A percentile compares a stretch with the other conserved stretches of the same genome.
Conservation (phyloP, 2,113 vertebrate genomes). For the Bettongia penicillata region DNA sequence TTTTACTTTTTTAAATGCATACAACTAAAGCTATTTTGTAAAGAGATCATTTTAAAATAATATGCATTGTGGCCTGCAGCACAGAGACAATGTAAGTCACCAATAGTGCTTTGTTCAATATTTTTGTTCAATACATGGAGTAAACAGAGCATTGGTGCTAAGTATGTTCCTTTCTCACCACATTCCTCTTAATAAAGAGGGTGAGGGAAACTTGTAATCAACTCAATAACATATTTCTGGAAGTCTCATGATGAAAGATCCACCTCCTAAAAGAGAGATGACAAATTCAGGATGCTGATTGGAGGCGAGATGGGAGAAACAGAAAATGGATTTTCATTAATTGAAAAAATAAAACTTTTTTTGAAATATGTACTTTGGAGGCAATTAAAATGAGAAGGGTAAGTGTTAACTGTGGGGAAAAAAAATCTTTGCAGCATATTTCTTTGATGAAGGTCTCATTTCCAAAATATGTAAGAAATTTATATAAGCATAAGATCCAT, state of each 20-base stretch:
- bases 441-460: not conserved
- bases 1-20: not conserved
- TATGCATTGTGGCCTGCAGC: slow-evolving; percentile 12
- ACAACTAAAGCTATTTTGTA: slow-evolving; percentile 1
- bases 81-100: not conserved
- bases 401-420: not conserved
- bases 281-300: not conserved
- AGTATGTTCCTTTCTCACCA: not conserved
- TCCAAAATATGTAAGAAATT: not conserved
- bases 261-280: not conserved
- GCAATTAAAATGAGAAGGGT: not conserved
- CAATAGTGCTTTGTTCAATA: not conserved
- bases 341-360: not conserved
- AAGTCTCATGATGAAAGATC: not conserved
- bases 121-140: not conserved
- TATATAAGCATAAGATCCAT: not conserved
- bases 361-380: not conserved
- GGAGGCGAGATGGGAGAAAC: not conserved
- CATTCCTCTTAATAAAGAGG: not conserved
- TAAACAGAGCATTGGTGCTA: not conserved
- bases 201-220: not conserved
- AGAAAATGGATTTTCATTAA: not conserved
- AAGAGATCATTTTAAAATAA: slow-evolving; percentile 47
- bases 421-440: not conserved
- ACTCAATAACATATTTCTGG: not conserved